phyloP scores from a whole-genome alignment of 2,113 vertebrate species.

The Dendrocopos noguchii region DNA sequence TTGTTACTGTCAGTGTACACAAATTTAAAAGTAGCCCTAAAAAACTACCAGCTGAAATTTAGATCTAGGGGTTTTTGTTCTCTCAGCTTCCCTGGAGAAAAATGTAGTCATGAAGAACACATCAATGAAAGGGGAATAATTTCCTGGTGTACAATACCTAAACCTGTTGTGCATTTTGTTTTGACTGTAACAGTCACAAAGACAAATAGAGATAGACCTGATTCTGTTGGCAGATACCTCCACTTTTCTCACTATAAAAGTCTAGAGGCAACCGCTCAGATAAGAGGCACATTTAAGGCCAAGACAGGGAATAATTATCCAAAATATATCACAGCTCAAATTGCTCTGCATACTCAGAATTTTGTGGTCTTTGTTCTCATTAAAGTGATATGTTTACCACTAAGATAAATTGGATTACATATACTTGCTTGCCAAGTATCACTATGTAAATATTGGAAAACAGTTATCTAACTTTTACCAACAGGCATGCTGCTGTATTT shows the following conservation, averaged over 20 bases:
- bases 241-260: neutral
- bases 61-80: neutral
- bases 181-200: neutral
- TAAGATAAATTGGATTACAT: neutral
- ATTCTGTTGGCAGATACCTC: neutral
- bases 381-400: neutral
- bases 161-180: neutral
- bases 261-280: neutral
- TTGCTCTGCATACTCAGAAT: neutral
- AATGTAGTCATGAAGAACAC: neutral
- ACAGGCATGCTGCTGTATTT: neutral
- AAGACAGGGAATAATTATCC: neutral
- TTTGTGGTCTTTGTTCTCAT: neutral
- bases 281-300: neutral
- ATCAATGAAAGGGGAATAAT: neutral
- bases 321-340: neutral
- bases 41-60: neutral
- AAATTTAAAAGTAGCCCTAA: neutral
- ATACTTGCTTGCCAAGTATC: neutral
- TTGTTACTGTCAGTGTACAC: neutral
- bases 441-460: neutral
- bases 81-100: neutral
- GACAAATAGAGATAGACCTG: neutral
- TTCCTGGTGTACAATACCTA: neutral
- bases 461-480: neutral